Percentiles rank a stretch among this genome's conserved stretches.
These are phyloP conservation scores for Conchocele bisecta DNA, from an alignment of 2,888 invertebrate genomes.

Conservation along the genomic window DNA sequence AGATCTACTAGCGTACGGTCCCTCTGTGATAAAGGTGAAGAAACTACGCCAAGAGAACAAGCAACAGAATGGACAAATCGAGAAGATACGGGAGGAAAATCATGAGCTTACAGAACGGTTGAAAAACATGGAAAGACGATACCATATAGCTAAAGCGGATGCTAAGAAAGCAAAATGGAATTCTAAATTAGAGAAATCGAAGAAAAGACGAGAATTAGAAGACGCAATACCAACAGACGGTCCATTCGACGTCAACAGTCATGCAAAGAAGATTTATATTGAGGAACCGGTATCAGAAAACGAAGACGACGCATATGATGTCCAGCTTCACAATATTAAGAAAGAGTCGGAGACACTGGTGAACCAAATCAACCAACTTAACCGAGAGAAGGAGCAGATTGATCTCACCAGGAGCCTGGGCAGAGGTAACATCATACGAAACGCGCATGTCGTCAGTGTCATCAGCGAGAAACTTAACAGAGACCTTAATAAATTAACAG, in stretches of 20 bases:
- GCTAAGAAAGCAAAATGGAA: conserved; percentile 23
- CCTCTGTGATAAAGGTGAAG: conserved; percentile 43
- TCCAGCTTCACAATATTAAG: conserved; percentile 37
- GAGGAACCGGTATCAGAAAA: too few species aligned
- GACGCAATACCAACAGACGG: conserved; percentile 48
- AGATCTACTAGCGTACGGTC: conserved; percentile 45
- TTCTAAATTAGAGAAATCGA: conserved; percentile 11
- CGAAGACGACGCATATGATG: conserved; percentile 51
- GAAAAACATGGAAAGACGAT: conserved; percentile 27
- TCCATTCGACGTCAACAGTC: conserved; percentile 34
- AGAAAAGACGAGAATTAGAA: conserved; percentile 28
- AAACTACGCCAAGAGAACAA: conserved; percentile 30
- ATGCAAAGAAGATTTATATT: neutral
- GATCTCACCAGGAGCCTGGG: conserved; percentile 40
- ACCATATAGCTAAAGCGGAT: conserved; percentile 13
- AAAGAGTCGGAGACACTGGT: conserved; percentile 48
- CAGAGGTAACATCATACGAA: conserved; percentile 36
- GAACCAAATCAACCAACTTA: conserved; percentile 43
- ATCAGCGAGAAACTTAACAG: conserved; percentile 46
- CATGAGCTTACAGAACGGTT: conserved; percentile 15
- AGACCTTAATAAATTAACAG: conserved; percentile 46
- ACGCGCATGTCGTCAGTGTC: conserved; percentile 36
- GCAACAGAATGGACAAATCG: conserved; percentile 35
- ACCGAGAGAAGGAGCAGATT: conserved; percentile 45
- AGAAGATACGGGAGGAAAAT: conserved; percentile 45